phyloP scores from a whole-genome alignment of 2,797 vertebrate species.

The Lagorchestes hirsutus region DNA sequence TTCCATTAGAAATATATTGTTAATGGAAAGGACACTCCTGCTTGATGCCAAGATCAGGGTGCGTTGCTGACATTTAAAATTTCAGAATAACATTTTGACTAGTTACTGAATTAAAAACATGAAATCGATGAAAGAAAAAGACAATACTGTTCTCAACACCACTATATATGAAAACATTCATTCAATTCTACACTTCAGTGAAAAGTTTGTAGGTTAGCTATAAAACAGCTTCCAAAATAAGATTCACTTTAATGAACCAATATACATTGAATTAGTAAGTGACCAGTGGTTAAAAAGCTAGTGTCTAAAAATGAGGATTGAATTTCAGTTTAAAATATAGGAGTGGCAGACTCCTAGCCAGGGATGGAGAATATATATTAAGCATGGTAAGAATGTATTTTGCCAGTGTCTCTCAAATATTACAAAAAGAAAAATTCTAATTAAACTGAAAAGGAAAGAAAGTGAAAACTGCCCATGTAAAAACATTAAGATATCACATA shows the following conservation, averaged over 20 bases:
- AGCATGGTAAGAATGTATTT: not conserved
- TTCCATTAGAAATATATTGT: slow-evolving; percentile 5
- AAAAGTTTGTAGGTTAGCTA: not conserved
- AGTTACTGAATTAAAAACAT: not conserved
- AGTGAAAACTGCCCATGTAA: not conserved
- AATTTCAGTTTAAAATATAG: not conserved
- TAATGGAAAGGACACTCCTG: not conserved
- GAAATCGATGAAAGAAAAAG: not conserved
- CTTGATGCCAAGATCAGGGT: not conserved
- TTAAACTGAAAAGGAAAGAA: not conserved
- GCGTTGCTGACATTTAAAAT: not conserved
- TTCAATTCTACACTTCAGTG: not conserved
- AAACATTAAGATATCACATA: not conserved
- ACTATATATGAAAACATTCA: not conserved
- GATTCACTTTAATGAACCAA: not conserved
- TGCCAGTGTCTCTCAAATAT: not conserved
- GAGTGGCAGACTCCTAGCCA: not conserved
- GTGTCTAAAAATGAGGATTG: not conserved
- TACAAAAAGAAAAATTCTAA: not conserved
- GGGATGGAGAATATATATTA: not conserved
- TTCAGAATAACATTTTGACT: not conserved
- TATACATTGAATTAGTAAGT: not conserved
- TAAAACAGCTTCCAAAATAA: not conserved
- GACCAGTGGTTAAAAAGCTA: not conserved
- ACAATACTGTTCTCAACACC: not conserved